Evolutionary conservation across 2,888 invertebrate genomes (phyloP).

Genomic region (Ectemnius cavifrons): DNA sequence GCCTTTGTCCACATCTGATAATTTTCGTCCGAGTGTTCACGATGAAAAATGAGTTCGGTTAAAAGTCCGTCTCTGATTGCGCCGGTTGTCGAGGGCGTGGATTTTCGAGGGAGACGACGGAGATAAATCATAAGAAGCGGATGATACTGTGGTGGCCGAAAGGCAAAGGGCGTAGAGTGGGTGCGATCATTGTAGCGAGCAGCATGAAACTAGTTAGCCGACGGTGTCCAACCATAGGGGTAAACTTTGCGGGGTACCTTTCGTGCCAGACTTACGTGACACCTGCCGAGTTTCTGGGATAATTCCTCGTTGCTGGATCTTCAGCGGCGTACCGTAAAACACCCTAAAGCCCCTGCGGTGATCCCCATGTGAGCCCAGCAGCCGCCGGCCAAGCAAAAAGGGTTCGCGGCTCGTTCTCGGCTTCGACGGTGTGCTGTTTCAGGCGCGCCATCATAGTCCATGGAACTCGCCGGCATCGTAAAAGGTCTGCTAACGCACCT

Average conservation of each 20-base stretch:
- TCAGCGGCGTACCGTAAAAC: constrained; percentile 40
- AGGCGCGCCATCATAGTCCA: too few species aligned
- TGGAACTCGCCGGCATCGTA: not conserved
- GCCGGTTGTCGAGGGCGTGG: too few species aligned
- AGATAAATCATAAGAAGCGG: constrained; percentile 2
- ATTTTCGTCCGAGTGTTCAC: too few species aligned
- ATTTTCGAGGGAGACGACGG: not conserved
- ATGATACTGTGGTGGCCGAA: not conserved
- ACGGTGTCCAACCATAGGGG: constrained; percentile 15
- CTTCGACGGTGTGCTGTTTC: too few species aligned
- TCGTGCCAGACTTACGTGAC: constrained; percentile 38
- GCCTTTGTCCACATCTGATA: too few species aligned
- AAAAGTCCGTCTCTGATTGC: too few species aligned
- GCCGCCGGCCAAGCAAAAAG: constrained; percentile 27
- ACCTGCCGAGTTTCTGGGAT: constrained; percentile 47
- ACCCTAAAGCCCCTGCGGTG: constrained; percentile 37
- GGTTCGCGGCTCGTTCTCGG: constrained; percentile 9
- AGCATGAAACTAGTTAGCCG: not conserved
- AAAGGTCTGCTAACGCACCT: constrained; percentile 2
- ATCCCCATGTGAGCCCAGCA: constrained; percentile 26
- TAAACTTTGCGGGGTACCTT: constrained; percentile 37
- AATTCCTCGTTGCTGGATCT: constrained; percentile 48
- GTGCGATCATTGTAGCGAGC: not conserved
- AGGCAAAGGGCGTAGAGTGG: not conserved
- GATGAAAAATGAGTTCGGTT: too few species aligned